Evolutionary conservation across 2,113 vertebrate species (phyloP).

Genomic region (Collichthys lucidus): DNA sequence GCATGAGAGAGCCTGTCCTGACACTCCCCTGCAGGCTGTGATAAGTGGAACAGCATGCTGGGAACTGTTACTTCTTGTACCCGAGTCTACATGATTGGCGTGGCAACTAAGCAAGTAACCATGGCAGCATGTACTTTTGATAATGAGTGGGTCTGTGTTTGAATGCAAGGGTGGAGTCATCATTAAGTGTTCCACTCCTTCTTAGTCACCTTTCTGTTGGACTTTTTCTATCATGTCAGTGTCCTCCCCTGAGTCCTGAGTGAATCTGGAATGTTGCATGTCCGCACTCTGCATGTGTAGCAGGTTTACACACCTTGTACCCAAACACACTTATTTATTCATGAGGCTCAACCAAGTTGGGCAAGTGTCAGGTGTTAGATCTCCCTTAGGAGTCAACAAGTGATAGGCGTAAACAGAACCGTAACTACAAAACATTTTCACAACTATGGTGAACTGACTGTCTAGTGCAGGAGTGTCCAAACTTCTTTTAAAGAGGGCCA

Average conservation of each 20-base stretch:
- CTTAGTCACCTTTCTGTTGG: slow-evolving; percentile 27
- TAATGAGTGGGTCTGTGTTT: slow-evolving; percentile 33
- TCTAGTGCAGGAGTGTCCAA: no score
- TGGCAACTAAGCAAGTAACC: slow-evolving; percentile 43
- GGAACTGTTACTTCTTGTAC: slow-evolving; percentile 19
- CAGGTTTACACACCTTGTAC: slow-evolving; percentile 8
- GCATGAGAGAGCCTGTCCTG: neutral
- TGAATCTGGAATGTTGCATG: neutral
- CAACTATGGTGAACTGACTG: neutral
- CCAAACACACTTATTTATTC: neutral
- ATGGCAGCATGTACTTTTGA: slow-evolving; percentile 26
- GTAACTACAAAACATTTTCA: neutral
- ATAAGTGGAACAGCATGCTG: neutral
- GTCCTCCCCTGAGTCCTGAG: neutral
- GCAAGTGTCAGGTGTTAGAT: neutral
- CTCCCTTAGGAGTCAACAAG: neutral
- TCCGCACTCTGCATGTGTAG: neutral
- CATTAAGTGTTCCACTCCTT: slow-evolving; percentile 4
- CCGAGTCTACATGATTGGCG: neutral
- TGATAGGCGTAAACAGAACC: neutral
- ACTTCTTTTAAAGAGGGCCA: no score
- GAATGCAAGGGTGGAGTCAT: slow-evolving; percentile 59
- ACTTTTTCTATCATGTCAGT: neutral
- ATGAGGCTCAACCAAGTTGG: neutral
- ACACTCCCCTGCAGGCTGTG: slow-evolving; percentile 32